Percentiles rank a stretch among this genome's conserved stretches.
phyloP scores from a whole-genome alignment of 2,797 vertebrate genomes.

The Enteromius viviparus region DNA sequence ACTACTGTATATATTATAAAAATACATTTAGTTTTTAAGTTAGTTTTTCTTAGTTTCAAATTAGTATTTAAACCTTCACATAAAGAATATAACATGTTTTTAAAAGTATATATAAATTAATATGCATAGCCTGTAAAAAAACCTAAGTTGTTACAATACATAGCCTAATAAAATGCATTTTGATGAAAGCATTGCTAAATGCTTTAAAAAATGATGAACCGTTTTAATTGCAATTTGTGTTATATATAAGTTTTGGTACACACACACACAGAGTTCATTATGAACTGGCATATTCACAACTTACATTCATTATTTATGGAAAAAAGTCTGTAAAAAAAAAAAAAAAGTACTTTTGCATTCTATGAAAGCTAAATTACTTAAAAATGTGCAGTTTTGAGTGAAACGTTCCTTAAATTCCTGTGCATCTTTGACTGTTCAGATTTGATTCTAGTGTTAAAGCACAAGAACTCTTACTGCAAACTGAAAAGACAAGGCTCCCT shows the following conservation, averaged over 20 bases:
- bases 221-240: not conserved
- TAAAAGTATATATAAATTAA: too few relatives aligned
- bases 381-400: not conserved
- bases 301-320: too few relatives aligned
- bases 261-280: too few relatives aligned
- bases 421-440: not conserved
- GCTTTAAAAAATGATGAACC: too few relatives aligned
- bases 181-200: not conserved
- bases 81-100: too few relatives aligned
- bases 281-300: too few relatives aligned
- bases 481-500: not conserved
- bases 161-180: not conserved
- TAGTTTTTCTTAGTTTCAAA: too few relatives aligned
- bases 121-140: too few relatives aligned
- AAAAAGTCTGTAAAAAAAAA: not conserved
- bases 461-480: not conserved
- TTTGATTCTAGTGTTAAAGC: conserved; percentile 4
- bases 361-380: not conserved
- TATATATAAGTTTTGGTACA: too few relatives aligned
- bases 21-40: too few relatives aligned
- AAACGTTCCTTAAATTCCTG: not conserved
- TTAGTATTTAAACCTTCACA: too few relatives aligned
- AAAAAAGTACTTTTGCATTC: not conserved
- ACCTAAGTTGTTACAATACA: too few relatives aligned
- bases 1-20: not conserved